phyloP scores from a whole-genome alignment of 1,140 invertebrate genomes.

The Polypedilum vanderplanki region DNA sequence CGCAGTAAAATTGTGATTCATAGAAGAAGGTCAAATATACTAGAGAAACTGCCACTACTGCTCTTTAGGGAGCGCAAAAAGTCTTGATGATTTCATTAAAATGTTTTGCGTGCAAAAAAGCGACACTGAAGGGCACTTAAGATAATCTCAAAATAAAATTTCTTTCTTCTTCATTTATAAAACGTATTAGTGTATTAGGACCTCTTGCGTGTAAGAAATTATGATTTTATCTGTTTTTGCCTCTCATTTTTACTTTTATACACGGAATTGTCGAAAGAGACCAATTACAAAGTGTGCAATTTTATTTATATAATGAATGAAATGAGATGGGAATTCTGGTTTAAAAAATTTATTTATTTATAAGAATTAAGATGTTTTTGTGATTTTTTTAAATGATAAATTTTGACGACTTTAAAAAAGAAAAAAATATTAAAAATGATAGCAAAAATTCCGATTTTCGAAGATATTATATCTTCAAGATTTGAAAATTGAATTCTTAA shows the following conservation, averaged over 20 bases:
- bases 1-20: conserved; percentile 17
- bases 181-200: background rate
- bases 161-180: too few species aligned
- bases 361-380: background rate
- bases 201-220: conserved; percentile 11
- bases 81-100: conserved; percentile 8
- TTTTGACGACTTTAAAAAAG: background rate
- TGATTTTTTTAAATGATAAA: background rate
- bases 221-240: background rate
- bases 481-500: too few species aligned
- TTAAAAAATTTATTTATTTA: background rate
- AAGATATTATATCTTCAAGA: too few species aligned
- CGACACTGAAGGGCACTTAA: background rate
- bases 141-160: background rate
- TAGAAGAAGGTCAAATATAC: background rate
- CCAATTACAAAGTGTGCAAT: conserved; percentile 17
- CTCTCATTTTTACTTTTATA: background rate
- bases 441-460: too few species aligned
- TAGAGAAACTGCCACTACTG: background rate
- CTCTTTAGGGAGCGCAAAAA: background rate
- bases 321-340: too few species aligned
- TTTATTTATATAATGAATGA: background rate
- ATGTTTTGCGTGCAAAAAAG: background rate
- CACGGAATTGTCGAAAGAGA: background rate
- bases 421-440: background rate